Evolutionary conservation across 1,140 invertebrate species (phyloP).

Genomic region (Saxidomus purpurata): DNA sequence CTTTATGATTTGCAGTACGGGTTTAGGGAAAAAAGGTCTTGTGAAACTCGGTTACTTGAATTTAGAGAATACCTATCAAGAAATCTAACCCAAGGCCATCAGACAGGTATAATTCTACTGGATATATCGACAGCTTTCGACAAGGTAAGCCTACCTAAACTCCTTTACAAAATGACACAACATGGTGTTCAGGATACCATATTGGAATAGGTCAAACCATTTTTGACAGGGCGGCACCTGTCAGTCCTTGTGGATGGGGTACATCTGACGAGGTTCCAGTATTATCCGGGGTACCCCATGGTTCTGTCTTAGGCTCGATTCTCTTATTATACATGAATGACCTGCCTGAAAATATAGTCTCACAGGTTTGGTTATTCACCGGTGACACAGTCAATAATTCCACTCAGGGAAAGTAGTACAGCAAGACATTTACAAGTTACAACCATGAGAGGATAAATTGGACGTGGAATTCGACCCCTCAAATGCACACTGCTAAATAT

Average conservation of each 20-base stretch:
- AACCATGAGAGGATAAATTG: constrained; percentile 3
- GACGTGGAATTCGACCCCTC: constrained; percentile 27
- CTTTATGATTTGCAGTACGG: not conserved
- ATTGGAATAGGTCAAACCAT: not conserved
- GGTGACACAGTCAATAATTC: constrained; percentile 21
- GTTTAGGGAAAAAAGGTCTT: constrained; percentile 21
- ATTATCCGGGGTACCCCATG: constrained; percentile 15
- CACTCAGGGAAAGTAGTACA: not conserved
- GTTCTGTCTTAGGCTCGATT: constrained; percentile 8
- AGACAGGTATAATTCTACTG: constrained; percentile 13
- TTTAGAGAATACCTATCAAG: not conserved
- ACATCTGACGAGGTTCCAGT: constrained; percentile 19
- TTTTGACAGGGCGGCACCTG: constrained; percentile 6
- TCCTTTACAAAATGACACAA: constrained; percentile 26
- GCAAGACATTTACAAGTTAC: not conserved
- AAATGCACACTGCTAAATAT: not conserved
- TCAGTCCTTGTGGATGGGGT: constrained; percentile 8
- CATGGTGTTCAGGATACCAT: not conserved
- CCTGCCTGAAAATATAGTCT: constrained; percentile 5
- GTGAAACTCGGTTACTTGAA: constrained; percentile 21
- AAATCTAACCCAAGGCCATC: not conserved
- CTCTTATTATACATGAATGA: constrained; percentile 40
- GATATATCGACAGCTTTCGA: constrained; percentile 41
- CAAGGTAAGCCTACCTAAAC: constrained; percentile 29
- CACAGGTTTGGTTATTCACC: constrained; percentile 22